Conservation (phyloP, 2,113 vertebrate species). For the Ciconia boyciana region DNA sequence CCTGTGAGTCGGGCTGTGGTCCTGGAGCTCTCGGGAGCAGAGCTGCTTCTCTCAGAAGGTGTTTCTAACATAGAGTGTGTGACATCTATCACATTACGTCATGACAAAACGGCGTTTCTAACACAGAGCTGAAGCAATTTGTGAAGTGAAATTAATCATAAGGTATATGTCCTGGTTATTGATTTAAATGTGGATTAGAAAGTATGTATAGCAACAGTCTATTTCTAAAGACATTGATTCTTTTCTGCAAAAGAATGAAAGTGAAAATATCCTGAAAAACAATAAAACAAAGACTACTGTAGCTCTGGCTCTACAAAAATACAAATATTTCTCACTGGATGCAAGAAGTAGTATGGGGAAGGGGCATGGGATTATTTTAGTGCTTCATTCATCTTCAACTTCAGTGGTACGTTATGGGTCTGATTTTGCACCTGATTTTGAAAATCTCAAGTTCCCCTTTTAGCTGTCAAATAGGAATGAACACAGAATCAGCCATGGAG, state of each 20-base stretch:
- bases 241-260: neutral
- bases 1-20: neutral
- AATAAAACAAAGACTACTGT: neutral
- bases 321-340: neutral
- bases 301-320: neutral
- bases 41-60: neutral
- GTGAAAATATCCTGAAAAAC: neutral
- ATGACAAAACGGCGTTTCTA: neutral
- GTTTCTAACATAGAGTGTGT: neutral
- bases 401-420: neutral
- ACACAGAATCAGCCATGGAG: neutral
- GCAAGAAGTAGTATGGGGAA: neutral
- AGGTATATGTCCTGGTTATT: neutral
- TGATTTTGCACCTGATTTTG: neutral
- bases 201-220: neutral
- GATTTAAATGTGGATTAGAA: neutral
- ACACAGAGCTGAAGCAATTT: neutral
- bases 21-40: neutral
- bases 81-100: neutral
- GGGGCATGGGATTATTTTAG: neutral
- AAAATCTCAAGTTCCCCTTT: neutral
- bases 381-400: neutral
- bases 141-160: neutral
- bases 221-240: neutral
- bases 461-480: neutral